Evolutionary conservation across 2,797 vertebrate genomes (phyloP).

Genomic region (Hypotaenidia okinawae): DNA sequence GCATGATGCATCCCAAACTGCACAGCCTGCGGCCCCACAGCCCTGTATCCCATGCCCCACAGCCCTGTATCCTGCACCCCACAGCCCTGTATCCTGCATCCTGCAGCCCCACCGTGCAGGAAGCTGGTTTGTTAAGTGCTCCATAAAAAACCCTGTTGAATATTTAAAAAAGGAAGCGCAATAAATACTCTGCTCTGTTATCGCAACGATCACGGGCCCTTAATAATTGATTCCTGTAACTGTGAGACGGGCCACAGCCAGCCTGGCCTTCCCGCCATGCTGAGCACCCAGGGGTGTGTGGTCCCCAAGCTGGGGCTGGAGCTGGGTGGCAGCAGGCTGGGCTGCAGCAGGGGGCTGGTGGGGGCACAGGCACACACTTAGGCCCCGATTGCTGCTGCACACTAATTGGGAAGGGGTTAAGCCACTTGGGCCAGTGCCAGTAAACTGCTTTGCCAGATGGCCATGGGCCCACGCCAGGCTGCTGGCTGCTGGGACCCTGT

Average conservation of each 20-base stretch:
- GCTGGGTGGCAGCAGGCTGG: accelerated
- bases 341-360: accelerated
- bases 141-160: constrained; percentile 73
- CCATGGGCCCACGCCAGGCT: neutral
- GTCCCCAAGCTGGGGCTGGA: neutral
- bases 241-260: neutral
- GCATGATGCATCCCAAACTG: accelerated
- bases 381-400: neutral
- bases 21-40: too few species aligned
- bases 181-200: constrained; percentile 78
- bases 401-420: constrained; percentile 3
- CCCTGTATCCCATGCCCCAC: neutral
- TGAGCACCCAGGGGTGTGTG: too few species aligned
- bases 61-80: neutral
- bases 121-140: neutral
- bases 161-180: constrained; percentile 85
- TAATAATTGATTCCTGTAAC: constrained; percentile 88
- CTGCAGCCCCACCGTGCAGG: accelerated
- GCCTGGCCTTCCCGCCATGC: neutral
- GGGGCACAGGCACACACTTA: neutral
- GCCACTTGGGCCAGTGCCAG: neutral
- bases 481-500: neutral
- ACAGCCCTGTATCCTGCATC: neutral
- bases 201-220: constrained; percentile 78
- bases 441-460: constrained; percentile 62